Percentiles rank a stretch among this genome's conserved stretches.
phyloP scores from a whole-genome alignment of 2,113 vertebrate genomes.

The Trichechus manatus region DNA sequence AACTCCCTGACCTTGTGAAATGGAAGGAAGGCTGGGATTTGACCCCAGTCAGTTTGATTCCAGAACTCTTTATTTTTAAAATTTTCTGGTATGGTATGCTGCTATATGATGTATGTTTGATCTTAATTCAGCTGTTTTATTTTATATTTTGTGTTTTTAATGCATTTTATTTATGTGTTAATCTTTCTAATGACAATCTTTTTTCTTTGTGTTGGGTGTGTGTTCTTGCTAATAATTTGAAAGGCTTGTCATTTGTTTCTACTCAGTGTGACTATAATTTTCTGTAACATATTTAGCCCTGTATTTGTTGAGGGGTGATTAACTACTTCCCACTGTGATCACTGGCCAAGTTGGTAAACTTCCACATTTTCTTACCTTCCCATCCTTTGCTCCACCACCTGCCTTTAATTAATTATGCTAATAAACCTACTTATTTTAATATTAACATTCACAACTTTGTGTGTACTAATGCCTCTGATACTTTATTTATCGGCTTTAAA shows the following conservation, averaged over 20 bases:
- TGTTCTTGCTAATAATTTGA: background rate
- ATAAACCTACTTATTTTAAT: background rate
- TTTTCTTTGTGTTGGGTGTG: background rate
- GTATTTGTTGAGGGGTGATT: background rate
- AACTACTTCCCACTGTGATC: background rate
- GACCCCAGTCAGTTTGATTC: fast-evolving
- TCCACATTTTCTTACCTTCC: background rate
- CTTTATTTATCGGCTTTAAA: background rate
- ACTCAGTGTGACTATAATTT: background rate
- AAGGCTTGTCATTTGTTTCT: background rate
- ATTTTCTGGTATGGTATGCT: fast-evolving
- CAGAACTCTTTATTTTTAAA: background rate
- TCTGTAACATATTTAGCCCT: background rate
- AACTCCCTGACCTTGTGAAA: background rate
- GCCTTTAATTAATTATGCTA: background rate
- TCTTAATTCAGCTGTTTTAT: background rate
- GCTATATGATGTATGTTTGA: fast-evolving
- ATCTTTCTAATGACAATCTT: background rate
- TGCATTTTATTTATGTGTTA: background rate
- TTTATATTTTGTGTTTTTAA: background rate
- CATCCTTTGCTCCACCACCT: background rate
- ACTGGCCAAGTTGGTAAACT: background rate
- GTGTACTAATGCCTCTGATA: background rate
- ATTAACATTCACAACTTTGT: background rate
- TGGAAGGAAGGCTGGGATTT: fast-evolving